phyloP scores from a whole-genome alignment of 2,797 vertebrate species.

The Crenichthys baileyi region DNA sequence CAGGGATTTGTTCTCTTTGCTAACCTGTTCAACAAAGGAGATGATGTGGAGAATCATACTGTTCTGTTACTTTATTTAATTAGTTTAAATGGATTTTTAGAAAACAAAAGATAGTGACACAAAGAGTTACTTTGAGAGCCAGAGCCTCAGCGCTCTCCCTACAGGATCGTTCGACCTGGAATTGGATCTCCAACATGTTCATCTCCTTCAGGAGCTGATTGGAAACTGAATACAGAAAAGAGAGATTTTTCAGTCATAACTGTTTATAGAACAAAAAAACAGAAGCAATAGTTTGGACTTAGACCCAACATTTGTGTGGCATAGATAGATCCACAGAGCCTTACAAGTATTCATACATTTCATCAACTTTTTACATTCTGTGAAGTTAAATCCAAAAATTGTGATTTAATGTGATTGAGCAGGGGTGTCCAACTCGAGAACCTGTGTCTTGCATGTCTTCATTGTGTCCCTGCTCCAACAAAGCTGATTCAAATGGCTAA shows the following conservation, averaged over 20 bases:
- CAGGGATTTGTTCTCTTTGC: conserved; percentile 78
- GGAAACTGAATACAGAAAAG: conserved; percentile 69
- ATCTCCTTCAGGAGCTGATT: conserved; percentile 83
- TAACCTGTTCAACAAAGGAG: conserved; percentile 68
- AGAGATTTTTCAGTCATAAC: not conserved
- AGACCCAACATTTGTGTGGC: not conserved
- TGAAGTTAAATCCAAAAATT: not conserved
- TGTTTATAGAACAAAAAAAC: not conserved
- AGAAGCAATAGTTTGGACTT: not conserved
- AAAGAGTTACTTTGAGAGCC: conserved; percentile 74
- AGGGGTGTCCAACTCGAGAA: not conserved
- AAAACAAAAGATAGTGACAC: not conserved
- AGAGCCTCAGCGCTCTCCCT: conserved; percentile 78
- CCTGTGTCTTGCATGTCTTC: not conserved
- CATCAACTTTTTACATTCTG: not conserved
- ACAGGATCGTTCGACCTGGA: conserved; percentile 79
- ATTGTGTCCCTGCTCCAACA: not conserved
- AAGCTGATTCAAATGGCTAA: not conserved
- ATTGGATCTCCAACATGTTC: conserved; percentile 78
- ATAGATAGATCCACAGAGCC: not conserved
- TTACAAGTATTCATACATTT: not conserved
- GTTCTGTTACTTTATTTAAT: not conserved
- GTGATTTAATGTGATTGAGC: not conserved
- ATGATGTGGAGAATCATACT: not conserved
- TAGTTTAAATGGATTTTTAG: not conserved